These are phyloP conservation scores for Phengaris alcon DNA, from an alignment of 2,888 invertebrate genomes.

Conservation along the genomic window DNA sequence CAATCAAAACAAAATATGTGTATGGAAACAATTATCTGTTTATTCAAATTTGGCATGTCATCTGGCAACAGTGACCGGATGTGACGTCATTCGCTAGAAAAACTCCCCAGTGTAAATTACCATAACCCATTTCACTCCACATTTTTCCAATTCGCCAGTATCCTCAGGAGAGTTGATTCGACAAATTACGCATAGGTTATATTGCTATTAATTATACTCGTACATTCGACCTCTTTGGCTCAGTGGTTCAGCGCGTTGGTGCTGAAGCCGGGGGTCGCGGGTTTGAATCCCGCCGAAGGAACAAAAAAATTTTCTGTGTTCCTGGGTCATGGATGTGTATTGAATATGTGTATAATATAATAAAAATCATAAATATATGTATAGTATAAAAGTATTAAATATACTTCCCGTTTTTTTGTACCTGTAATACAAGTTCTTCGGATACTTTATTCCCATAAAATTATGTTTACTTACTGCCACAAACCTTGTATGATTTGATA, in stretches of 20 bases:
- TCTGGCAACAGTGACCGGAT: not conserved
- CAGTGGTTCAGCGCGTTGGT: too few relatives aligned
- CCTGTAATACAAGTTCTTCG: too few relatives aligned
- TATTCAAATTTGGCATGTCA: not conserved
- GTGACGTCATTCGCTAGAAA: constrained; percentile 5
- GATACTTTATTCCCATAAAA: not conserved
- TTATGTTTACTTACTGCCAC: constrained; percentile 1
- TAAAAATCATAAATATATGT: too few relatives aligned
- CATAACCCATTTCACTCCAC: not conserved
- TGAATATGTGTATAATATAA: too few relatives aligned
- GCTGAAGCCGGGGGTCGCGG: too few relatives aligned
- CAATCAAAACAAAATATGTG: not conserved
- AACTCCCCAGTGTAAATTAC: not conserved
- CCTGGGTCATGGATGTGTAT: too few relatives aligned
- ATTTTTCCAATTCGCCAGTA: not conserved
- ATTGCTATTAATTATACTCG: constrained; percentile 7
- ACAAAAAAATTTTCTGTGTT: too few relatives aligned
- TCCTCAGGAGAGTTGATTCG: not conserved
- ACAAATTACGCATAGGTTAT: constrained; percentile 6
- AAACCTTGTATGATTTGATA: not conserved
- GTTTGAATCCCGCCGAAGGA: too few relatives aligned
- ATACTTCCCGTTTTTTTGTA: too few relatives aligned
- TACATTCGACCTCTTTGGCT: too few relatives aligned
- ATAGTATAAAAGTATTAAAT: too few relatives aligned
- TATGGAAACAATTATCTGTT: not conserved